Conservation (phyloP, 2,797 vertebrate species). For the Chrosomus eos region DNA sequence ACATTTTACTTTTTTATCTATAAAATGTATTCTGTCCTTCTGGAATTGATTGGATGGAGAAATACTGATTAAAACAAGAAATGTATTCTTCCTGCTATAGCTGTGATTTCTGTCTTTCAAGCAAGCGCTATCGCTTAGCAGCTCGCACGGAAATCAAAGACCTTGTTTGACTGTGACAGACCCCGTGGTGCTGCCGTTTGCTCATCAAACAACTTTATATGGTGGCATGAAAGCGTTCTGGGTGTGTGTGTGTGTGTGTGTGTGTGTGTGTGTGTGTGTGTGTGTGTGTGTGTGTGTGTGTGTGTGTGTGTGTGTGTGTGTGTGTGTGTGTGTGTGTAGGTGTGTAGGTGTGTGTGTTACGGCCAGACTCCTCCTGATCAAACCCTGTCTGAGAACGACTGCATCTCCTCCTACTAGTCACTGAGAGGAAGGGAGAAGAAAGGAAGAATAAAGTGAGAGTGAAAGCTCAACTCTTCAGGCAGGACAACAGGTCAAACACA, state of each 20-base stretch:
- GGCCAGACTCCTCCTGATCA: conserved; percentile 17
- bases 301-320: too few relatives aligned
- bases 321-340: too few relatives aligned
- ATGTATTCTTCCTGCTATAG: not conserved
- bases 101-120: conserved; percentile 6
- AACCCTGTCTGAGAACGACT: conserved; percentile 20
- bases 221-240: conserved; percentile 50
- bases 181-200: conserved; percentile 41
- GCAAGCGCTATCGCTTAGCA: conserved; percentile 48
- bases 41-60: not conserved
- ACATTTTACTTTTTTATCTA: too few relatives aligned
- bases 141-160: conserved; percentile 57
- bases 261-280: too few relatives aligned
- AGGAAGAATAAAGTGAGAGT: conserved; percentile 38
- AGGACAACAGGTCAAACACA: not conserved
- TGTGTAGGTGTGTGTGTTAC: not conserved
- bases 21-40: not conserved
- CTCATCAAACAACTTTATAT: conserved; percentile 53
- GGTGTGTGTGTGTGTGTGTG: not conserved
- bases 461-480: conserved; percentile 5
- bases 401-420: conserved; percentile 8
- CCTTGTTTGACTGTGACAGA: conserved; percentile 49
- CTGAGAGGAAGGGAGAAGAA: conserved; percentile 51
- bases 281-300: too few relatives aligned
- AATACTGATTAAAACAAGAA: not conserved